Conservation (phyloP, 2,113 vertebrate genomes). For the Myocastor coypus region DNA sequence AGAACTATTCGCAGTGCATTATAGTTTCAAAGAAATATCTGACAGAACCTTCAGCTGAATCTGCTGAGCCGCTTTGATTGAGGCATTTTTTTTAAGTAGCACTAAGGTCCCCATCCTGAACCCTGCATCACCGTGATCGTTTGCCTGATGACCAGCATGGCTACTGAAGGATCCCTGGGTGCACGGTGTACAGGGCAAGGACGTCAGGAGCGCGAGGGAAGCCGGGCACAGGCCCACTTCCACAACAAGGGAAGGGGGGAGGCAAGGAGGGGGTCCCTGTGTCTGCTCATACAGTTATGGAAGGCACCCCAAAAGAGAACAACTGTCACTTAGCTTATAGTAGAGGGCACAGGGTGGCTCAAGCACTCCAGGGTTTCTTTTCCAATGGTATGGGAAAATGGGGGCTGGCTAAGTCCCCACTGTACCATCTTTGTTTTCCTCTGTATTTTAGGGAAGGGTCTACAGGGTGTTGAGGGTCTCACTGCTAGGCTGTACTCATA, state of each 20-base stretch:
- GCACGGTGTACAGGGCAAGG: rapidly evolving
- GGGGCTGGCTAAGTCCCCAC: rapidly evolving
- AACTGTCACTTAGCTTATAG: not conserved
- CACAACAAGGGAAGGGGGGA: not conserved
- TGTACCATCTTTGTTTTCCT: no score
- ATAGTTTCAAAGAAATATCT: not conserved
- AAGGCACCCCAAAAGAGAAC: not conserved
- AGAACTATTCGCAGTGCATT: not conserved
- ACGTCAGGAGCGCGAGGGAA: not conserved
- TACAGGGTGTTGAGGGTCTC: no score
- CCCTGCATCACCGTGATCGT: not conserved
- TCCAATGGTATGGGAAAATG: rapidly evolving
- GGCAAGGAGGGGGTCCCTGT: rapidly evolving
- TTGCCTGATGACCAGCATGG: not conserved
- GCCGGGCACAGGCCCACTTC: not conserved
- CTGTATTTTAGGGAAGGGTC: no score
- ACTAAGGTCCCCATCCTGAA: not conserved
- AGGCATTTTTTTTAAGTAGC: not conserved
- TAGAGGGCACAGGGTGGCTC: not conserved
- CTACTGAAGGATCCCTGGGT: not conserved
- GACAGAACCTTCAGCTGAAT: not conserved
- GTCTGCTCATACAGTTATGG: not conserved
- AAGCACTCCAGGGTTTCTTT: not conserved
- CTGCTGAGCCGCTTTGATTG: not conserved
- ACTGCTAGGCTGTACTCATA: no score